These are phyloP conservation scores for Ceryle rudis DNA, from an alignment of 2,797 vertebrate species.

Conservation along the genomic window DNA sequence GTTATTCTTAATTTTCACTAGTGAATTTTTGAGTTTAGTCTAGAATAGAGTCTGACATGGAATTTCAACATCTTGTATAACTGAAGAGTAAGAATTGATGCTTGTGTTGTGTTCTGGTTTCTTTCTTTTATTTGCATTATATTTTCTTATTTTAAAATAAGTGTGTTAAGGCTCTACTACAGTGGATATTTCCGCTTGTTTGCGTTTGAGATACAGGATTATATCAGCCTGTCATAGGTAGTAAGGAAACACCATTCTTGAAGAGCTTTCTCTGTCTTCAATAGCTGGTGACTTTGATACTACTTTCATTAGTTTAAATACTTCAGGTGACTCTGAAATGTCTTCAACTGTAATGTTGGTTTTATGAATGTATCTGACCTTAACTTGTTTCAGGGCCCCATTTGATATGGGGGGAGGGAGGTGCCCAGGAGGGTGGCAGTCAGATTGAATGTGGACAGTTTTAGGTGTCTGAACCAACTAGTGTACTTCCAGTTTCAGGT, in stretches of 20 bases:
- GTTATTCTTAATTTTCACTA: background rate
- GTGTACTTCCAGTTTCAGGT: background rate
- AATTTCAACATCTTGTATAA: background rate
- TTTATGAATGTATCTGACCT: background rate
- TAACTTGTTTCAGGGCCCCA: background rate
- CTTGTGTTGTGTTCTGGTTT: background rate
- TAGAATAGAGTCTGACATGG: background rate
- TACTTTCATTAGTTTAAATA: background rate
- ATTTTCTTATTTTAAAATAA: background rate
- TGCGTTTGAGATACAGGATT: background rate
- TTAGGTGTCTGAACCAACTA: background rate
- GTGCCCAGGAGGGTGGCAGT: background rate
- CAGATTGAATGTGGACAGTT: background rate
- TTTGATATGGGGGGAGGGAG: background rate
- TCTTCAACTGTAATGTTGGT: background rate
- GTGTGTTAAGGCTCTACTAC: background rate
- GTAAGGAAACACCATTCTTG: background rate
- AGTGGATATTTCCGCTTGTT: background rate
- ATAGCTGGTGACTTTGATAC: background rate
- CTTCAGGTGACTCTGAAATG: background rate
- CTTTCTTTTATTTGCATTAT: background rate
- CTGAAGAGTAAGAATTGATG: background rate
- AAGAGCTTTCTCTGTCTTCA: background rate
- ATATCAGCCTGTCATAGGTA: background rate
- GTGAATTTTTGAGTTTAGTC: background rate